A percentile compares a stretch with the other conserved stretches of the same genome.
Conservation (phyloP, 2,797 vertebrate species). For the Myoxocephalus aenaeus region DNA sequence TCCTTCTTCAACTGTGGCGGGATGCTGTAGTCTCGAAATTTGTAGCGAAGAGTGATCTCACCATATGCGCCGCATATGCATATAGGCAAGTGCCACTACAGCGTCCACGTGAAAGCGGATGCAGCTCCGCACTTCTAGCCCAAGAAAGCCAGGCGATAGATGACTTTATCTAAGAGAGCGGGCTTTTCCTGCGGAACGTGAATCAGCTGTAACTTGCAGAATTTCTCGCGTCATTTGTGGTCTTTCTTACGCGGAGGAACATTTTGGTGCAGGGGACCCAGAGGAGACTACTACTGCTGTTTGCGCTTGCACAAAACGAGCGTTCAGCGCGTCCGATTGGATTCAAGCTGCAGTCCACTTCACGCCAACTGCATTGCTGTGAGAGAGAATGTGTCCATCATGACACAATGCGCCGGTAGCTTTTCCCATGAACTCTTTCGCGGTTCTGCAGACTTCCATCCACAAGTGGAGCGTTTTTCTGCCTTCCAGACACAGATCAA, state of each 20-base stretch:
- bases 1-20: not conserved
- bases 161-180: conserved; percentile 35
- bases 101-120: conserved; percentile 32
- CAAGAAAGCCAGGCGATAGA: conserved; percentile 18
- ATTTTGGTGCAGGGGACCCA: conserved; percentile 79
- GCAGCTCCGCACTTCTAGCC: conserved; percentile 45
- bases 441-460: conserved; percentile 49
- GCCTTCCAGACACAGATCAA: not conserved
- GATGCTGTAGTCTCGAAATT: conserved; percentile 17
- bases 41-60: conserved; percentile 39
- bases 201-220: conserved; percentile 41
- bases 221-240: conserved; percentile 20
- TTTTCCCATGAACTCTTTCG: conserved; percentile 50
- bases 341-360: conserved; percentile 70
- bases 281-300: conserved; percentile 59
- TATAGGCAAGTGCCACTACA: conserved; percentile 40
- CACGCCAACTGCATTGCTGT: conserved; percentile 63
- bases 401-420: conserved; percentile 45
- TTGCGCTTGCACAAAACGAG: conserved; percentile 58
- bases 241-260: conserved; percentile 5
- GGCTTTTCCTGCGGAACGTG: conserved; percentile 14
- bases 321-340: conserved; percentile 56
- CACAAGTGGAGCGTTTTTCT: conserved; percentile 56
- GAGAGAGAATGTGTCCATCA: conserved; percentile 20
- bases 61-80: conserved; percentile 25